A percentile compares a stretch with the other conserved stretches of the same genome.
These are phyloP conservation scores for Asbolus verrucosus DNA, from an alignment of 1,140 invertebrate genomes.

Conservation along the genomic window DNA sequence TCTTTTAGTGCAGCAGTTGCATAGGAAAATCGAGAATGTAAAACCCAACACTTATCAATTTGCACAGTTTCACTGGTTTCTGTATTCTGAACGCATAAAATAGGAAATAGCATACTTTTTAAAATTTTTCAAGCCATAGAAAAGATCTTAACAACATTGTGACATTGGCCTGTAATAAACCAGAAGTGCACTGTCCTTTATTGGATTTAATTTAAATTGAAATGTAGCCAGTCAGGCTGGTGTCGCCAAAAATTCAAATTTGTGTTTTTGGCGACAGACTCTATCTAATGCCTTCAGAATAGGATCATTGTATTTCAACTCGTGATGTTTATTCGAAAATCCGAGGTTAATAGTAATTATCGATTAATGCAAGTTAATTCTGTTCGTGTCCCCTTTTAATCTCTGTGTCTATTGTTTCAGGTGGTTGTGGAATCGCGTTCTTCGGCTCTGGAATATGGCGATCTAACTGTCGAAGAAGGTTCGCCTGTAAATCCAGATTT, in stretches of 20 bases:
- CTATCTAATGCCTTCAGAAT: neutral
- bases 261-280: too few relatives aligned
- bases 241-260: too few relatives aligned
- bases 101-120: too few relatives aligned
- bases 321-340: slow-evolving; percentile 9
- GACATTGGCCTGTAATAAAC: too few relatives aligned
- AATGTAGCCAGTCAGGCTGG: neutral
- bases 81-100: too few relatives aligned
- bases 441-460: slow-evolving; percentile 89
- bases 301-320: too few relatives aligned
- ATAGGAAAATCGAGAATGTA: neutral
- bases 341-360: neutral
- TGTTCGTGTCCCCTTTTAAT: neutral
- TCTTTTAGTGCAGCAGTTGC: neutral
- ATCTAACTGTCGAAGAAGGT: slow-evolving; percentile 84
- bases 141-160: too few relatives aligned
- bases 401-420: slow-evolving; percentile 66
- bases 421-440: slow-evolving; percentile 89
- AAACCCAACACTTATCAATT: slow-evolving; percentile 6
- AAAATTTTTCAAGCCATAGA: too few relatives aligned
- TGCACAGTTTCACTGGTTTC: too few relatives aligned
- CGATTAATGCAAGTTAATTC: neutral
- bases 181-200: neutral
- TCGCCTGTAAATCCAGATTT: slow-evolving; percentile 89
- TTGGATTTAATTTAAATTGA: neutral